phyloP scores from a whole-genome alignment of 2,888 invertebrate species.

The Halictus ligatus region DNA sequence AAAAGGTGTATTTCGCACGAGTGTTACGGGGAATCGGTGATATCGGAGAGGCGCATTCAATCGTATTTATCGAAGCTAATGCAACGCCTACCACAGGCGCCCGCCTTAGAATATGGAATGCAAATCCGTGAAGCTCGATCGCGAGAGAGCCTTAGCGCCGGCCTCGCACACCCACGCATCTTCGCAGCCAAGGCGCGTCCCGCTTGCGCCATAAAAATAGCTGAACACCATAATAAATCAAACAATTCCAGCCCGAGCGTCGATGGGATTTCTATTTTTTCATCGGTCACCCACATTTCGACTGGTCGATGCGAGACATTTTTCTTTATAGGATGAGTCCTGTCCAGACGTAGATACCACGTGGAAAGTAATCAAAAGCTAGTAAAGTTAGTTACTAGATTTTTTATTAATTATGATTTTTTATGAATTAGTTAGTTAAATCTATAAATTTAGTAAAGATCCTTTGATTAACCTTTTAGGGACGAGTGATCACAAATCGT shows the following conservation, averaged over 20 bases:
- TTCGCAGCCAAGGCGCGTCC: slow-evolving; percentile 32
- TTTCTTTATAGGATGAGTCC: not conserved
- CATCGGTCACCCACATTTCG: not conserved
- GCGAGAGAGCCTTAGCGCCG: slow-evolving; percentile 58
- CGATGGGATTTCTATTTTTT: not conserved
- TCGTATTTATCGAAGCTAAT: slow-evolving; percentile 39
- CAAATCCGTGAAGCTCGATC: slow-evolving; percentile 41
- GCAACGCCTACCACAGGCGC: slow-evolving; percentile 39
- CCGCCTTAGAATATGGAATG: slow-evolving; percentile 50
- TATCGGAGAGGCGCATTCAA: slow-evolving; percentile 15
- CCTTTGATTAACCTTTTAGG: too few relatives aligned
- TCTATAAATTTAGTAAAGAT: too few relatives aligned
- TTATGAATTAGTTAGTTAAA: too few relatives aligned
- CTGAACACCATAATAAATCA: slow-evolving; percentile 44
- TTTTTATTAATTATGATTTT: too few relatives aligned
- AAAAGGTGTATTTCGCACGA: slow-evolving; percentile 8
- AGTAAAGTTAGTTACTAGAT: too few relatives aligned
- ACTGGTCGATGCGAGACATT: not conserved
- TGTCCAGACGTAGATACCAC: too few relatives aligned
- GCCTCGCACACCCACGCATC: slow-evolving; percentile 46
- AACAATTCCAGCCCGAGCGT: slow-evolving; percentile 9
- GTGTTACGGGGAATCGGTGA: not conserved
- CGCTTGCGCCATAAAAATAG: slow-evolving; percentile 47
- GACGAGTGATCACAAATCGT: too few relatives aligned
- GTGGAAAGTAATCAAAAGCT: too few relatives aligned